Base-by-base conservation (phyloP, 2,113 vertebrate species). In the Leucopsar rothschildi region DNA sequence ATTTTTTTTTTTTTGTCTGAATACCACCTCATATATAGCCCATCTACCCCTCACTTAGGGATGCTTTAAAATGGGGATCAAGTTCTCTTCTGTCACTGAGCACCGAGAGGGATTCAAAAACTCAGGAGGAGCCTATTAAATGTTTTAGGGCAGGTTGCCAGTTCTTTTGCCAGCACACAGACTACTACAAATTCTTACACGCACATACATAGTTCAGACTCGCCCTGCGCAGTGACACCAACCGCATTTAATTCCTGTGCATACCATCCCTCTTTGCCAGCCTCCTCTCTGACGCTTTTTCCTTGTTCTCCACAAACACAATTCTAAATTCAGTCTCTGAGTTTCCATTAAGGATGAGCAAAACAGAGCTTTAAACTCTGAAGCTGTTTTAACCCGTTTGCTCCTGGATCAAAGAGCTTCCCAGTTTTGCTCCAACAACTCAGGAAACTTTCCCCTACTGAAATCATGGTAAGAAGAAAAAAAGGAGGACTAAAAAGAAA, bases 151-250 rank as follows among this genome's bases (percentile, higher is more conserved):
- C 90, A 88, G 81, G 73, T 89, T 94, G 96, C 92, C 91, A 85
- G 60, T 84, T 94, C 92, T 82, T 95, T 92, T 96, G 95, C 96
- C 91, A 97, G 92, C 78, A 81, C 89, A 89, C 90, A 96, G 87
- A 80, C 95, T 96, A 64, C 95, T 96, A 80, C 96, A 95, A 78
- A 97, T 94, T 94, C 95, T 97, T 93, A 93, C 96, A 97, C 65
- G 95, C 92, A 97, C 77, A 94, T 94, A 56, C 90, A 73, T 70
- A 70, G 94, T 90, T 96, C 76, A 95, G 95, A 97, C 96, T 97
- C 76, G 96, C 90, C 93, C 95, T 88, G 90, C 5, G 2, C 92
- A 91, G 92, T 94, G 97, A 96, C 96, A 97, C 96, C 96, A 82
- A 92, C 95, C 61, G 2, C 93, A 85, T 91, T 95, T 96, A 90